Evolutionary conservation across 2,797 vertebrate genomes (phyloP).

Genomic region (Cirrhinus molitorella): DNA sequence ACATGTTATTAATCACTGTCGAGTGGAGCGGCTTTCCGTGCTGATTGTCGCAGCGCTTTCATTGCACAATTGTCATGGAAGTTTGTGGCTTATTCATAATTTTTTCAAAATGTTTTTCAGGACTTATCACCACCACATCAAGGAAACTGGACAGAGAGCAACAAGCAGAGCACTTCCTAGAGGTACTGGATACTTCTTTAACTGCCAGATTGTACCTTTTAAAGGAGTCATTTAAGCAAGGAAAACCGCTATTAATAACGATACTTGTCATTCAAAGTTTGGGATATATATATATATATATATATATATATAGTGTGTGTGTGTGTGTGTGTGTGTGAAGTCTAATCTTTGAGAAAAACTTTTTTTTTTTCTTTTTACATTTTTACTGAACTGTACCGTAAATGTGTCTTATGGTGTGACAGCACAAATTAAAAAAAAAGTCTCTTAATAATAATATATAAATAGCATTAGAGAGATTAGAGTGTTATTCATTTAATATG

Average conservation of each 20-base stretch:
- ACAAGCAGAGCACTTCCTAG: conserved; percentile 92
- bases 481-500: too few species aligned
- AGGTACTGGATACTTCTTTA: conserved; percentile 78
- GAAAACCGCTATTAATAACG: background rate
- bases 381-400: too few species aligned
- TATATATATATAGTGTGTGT: too few species aligned
- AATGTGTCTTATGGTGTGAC: too few species aligned
- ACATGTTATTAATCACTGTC: conserved; percentile 46
- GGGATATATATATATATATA: too few species aligned
- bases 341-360: too few species aligned
- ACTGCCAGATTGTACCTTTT: background rate
- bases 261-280: background rate
- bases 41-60: background rate
- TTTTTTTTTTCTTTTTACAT: too few species aligned
- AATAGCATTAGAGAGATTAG: too few species aligned
- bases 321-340: too few species aligned
- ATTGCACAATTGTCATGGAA: background rate
- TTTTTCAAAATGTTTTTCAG: conserved; percentile 72
- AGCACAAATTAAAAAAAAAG: too few species aligned
- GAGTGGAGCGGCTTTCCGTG: background rate
- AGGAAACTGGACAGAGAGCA: conserved; percentile 96
- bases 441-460: too few species aligned
- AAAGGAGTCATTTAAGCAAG: background rate
- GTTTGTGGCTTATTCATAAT: background rate
- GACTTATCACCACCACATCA: conserved; percentile 93